Base-by-base conservation (phyloP, 2,797 vertebrate genomes). In the Catostomus latipinnis region DNA sequence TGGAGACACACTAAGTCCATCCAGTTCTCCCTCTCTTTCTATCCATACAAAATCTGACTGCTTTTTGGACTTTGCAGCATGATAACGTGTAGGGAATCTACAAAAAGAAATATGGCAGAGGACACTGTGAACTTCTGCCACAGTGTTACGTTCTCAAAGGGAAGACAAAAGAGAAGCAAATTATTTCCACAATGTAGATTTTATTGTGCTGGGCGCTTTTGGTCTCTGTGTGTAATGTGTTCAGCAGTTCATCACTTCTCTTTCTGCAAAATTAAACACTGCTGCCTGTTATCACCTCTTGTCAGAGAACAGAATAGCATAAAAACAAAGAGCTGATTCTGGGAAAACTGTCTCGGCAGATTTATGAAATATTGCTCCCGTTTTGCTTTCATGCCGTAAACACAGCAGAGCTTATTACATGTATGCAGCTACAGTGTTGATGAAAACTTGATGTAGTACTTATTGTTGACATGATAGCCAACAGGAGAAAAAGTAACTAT, bases 171-270 rank as follows among this genome's bases (percentile, higher is more conserved):
- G 71, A 81, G 71, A 43, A 22, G 60, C 86, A 84, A 22, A 89
- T 90, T 88, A 88, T 85, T 88, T 82, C 71, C 81, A 87, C 84
- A 83, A 82, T 56, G 75, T 78, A 81, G 84, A 81, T 86, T 68
- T 71, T 65, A 85, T 74, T 75, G 75, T 76, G 58, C 6, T 0
- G 1, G 62, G 78, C 58, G 71, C 83, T 81, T 54, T 83, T 46
- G 34, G 78, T 83, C 81, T 87, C 75, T 78, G 83, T 84, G 34
- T 34, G 75, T 85, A 16, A 70, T 34, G 63, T 82, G 80, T 88
- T 81, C 76, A 84, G 75, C 62, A 84, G 83, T 82, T 86, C 78
- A 85, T 88, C 72, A 60, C 56, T 82, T 88, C 76, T 81, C 34
- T 50, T 69, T 43, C 6, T n/a, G 69, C 46, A 73, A 80, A 83